phyloP scores from a whole-genome alignment of 1,140 invertebrate species.

The Heliconius melpomene region DNA sequence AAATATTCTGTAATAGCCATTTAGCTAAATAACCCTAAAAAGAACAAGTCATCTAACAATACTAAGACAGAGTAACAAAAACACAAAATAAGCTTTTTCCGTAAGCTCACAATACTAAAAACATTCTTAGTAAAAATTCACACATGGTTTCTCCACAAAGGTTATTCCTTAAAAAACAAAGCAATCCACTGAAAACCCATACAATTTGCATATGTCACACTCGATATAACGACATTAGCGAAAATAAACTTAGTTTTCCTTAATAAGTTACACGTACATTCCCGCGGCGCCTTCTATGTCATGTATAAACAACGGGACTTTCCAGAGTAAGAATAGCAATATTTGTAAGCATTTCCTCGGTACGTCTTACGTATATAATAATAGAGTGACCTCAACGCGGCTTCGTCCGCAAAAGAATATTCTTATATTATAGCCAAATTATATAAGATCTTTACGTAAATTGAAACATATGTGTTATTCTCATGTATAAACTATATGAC shows the following conservation, averaged over 20 bases:
- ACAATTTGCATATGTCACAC: constrained; percentile 19
- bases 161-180: constrained; percentile 22
- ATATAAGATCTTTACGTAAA: too few species aligned
- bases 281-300: constrained; percentile 5
- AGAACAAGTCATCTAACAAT: too few species aligned
- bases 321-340: not conserved
- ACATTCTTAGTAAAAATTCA: not conserved
- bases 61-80: too few species aligned
- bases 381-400: too few species aligned
- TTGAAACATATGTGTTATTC: too few species aligned
- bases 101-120: not conserved
- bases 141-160: constrained; percentile 21
- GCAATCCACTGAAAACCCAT: constrained; percentile 23
- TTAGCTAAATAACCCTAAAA: too few species aligned
- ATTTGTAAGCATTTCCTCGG: not conserved
- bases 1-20: too few species aligned
- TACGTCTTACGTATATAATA: not conserved
- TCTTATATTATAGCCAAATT: too few species aligned
- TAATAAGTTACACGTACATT: constrained; percentile 22
- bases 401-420: too few species aligned
- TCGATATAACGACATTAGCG: constrained; percentile 15
- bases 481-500: too few species aligned
- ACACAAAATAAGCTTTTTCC: constrained; percentile 8
- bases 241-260: constrained; percentile 29
- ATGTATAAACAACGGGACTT: not conserved